Base-by-base conservation (phyloP, 2,888 invertebrate genomes). In the Calameuta filiformis region DNA sequence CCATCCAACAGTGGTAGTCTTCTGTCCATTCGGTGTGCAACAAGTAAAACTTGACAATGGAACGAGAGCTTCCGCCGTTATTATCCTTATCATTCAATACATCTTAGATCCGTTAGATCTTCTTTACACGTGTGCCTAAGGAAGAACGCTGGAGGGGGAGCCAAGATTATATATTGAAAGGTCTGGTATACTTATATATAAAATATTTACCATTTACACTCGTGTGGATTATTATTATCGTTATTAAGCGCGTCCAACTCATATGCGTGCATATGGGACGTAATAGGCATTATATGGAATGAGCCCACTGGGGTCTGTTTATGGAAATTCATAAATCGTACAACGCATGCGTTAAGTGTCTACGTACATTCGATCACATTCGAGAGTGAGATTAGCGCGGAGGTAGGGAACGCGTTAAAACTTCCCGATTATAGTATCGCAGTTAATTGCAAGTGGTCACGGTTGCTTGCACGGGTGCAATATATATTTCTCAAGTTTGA, bases 21-120 rank as follows among this genome's bases (percentile, higher is more conserved):
- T 83, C 83, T 85, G 83, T 84, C 82, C 83, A 76, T 80, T 81
- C 79, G 56, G 23, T 56, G 56, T 56, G 56, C 56, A 56, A 56
- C 56, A 56, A 56, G 56, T 15, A 56, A 56, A 56, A 23, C 56
- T 56, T 84, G 87, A 88, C 88, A 87, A 88, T 85, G 85, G 83
- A 83, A 83, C 85, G 84, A 81, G 80, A 81, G 85, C 86, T 85
- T 84, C 85, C 87, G 86, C 86, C 56, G 56, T 56, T 56, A 56
- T 56, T 56, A 56, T 81, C 79, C 76, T 81, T 79, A 77, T 78
- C 80, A 73, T 78, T 73, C 68, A 75, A 69, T 78, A 76, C 78
- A 77, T 77, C 78, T 68, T 77, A 75, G 76, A 80, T 82, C 79
- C 81, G 78, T 81, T 81, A 80, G 79, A 80, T 76, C 79, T 79